Base-by-base conservation (phyloP, 2,113 vertebrate species). In the Progne subis region DNA sequence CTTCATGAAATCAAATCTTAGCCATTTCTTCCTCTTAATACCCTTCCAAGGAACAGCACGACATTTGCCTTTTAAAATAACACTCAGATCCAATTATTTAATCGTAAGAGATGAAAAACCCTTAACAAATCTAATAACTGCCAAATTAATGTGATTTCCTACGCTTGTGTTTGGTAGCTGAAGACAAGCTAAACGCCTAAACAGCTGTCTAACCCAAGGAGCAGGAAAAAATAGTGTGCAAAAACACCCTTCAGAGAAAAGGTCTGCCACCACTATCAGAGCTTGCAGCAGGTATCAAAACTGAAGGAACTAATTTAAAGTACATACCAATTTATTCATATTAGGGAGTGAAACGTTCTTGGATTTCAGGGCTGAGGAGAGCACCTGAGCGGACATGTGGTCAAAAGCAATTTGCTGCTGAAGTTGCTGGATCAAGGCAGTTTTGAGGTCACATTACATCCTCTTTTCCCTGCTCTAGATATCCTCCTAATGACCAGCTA, bases 91-190 rank as follows among this genome's bases (percentile, higher is more conserved):
- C 50, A 87, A 65, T 95, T 79, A 94, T 91, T 91, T 87, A 64
- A 94, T 63, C 60, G 56, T 44, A 69, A 80, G 70, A 80, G 75
- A 90, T 80, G 67, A 85, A 87, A 87, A 91, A 85, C 63, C 89
- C 86, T 72, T 71, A 92, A 89, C 53, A 95, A 92, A 92, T 95
- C 75, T 80, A 95, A 91, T 95, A 97, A 95, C 67, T 87, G 70
- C 50, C 46, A 90, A 90, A 96, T 94, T 82, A 97, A 94, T 82
- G 57, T 37, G 74, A 83, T 94, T 94, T 95, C 29, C 43, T 41
- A 25, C 59, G 31, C 74, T 89, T 80, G 49, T 53, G 52, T 72
- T 84, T 70, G 63, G 71, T 90, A 69, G 85, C 82, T 87, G 79
- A 88, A 82, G 77, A 92, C 53, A 87, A 82, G 41, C 63, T 76